Evolutionary conservation across 1,140 invertebrate genomes (phyloP), one percentile per base, ranked within the genome.

Genomic region (Atta texana): DNA sequence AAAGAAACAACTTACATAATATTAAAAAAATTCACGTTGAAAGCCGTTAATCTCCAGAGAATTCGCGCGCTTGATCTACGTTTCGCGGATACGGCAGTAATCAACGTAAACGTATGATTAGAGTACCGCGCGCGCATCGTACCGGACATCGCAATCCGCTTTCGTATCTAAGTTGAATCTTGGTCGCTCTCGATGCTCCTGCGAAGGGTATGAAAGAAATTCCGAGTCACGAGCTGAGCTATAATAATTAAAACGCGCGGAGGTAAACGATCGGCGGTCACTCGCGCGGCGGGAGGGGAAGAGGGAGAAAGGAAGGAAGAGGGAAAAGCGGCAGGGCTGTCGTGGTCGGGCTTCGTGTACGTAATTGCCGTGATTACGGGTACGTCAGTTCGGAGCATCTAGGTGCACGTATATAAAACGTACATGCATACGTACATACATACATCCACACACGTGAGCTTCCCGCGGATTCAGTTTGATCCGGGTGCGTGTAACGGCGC

Each of bases 311-410:
- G 61, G 12, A 49, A 39, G 51, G 59, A 61, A 24, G 21, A 44
- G 12, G 39, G 63, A 64, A 24, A 77, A 78, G 76, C 59, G 57
- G 61, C 57, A 34, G 59, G 53, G 69, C 82, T 75, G 64, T 88
- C 71, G 76, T 86, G 80, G 77, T 24, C 63, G 39, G 77, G 72
- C 72, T 66, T 69, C 87, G 89, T 87, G 89, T 89, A 85, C 89
- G 78, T 90, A 90, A 91, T 91, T 90, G 90, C 84, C 87, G 78
- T 87, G 89, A 91, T 90, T 91, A 91, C 88, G 87, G 87, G 75
- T 89, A 90, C 88, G 90, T 88, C 90, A 78, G 87, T 88, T 91
- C 89, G 90, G 86, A 59, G 77, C 88, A 77, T 88, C 86, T 90
- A 90, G 89, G 69, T 76, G 86, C 80, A 39, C 7, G 34, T 39